Conservation (phyloP, 1,140 invertebrate species). For the Calosoma granatense region DNA sequence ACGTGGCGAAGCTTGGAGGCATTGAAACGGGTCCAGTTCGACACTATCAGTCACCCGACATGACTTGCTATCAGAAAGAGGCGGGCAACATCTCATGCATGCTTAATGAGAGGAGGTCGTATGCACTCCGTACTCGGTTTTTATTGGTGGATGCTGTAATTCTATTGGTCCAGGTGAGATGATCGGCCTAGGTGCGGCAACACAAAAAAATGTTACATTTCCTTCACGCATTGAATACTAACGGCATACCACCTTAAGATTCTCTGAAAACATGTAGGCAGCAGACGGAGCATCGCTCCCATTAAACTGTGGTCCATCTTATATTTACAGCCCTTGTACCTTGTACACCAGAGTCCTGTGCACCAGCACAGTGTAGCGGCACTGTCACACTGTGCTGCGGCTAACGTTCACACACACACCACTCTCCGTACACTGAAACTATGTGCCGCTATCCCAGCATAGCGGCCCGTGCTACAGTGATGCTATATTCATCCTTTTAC, state of each 20-base stretch:
- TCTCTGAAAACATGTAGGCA: slow-evolving; percentile 15
- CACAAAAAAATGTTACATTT: slow-evolving; percentile 14
- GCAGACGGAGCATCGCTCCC: slow-evolving; percentile 11
- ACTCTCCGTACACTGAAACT: too few relatives aligned
- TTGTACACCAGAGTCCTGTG: slow-evolving; percentile 15
- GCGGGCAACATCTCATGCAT: slow-evolving; percentile 27
- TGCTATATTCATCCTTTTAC: slow-evolving; percentile 6
- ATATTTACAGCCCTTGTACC: slow-evolving; percentile 20
- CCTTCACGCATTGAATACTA: slow-evolving; percentile 8
- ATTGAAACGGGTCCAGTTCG: not conserved
- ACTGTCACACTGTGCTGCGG: not conserved
- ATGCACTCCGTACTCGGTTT: slow-evolving; percentile 5
- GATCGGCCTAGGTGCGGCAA: slow-evolving; percentile 13
- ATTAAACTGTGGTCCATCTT: slow-evolving; percentile 23
- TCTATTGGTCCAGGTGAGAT: slow-evolving; percentile 22
- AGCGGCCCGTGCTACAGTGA: not conserved
- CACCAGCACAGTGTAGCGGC: slow-evolving; percentile 16
- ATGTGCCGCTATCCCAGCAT: not conserved
- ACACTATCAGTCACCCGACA: slow-evolving; percentile 29
- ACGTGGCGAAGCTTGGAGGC: too few relatives aligned
- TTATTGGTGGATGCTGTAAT: slow-evolving; percentile 15
- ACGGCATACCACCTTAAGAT: slow-evolving; percentile 20
- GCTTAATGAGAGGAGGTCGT: slow-evolving; percentile 27
- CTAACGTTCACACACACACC: not conserved
- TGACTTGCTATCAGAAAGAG: slow-evolving; percentile 35